Base-by-base conservation (phyloP, 2,113 vertebrate genomes). In the Mesoclemmys tuberculata region DNA sequence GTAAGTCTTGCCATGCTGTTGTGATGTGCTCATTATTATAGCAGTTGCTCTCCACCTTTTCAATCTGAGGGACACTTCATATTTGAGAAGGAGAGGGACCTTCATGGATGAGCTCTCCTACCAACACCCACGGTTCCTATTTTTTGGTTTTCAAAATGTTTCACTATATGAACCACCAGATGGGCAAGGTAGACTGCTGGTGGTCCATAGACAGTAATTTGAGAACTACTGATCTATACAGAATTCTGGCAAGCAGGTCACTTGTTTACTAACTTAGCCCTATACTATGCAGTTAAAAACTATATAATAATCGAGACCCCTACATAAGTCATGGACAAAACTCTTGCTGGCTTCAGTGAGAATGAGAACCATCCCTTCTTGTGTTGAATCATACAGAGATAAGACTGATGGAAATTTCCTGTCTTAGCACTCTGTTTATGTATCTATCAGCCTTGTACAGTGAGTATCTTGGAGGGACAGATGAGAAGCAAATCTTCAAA, bases 1-100 rank as follows among this genome's bases (percentile, higher is more conserved):
- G 99, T 99, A 98, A 99, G 99, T 99, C 78, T 55, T 13, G 27
- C 16, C 54, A 49, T 64, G 12, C 5, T 41, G 2, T 38, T 92
- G 49, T n/a, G 58, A 5, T 83, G 78, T 83, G 14, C 7, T 1
- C 1, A 22, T 74, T 14, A 78, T 71, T 75, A 51, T 84, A 78
- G 19, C 71, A 85, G 1, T 35, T 31, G 35, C 74, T 89, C 56
- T 93, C 7, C 49, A 82, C 22, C 54, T 85, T 91, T 88, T 58
- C 24, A 26, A 80, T 94, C 27, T 82, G 46, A 90, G 61, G 35
- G 80, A 2, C 51, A 22, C 21, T 54, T 93, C 2, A 6, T 87
- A 35, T 44, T 24, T n/a, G n/a, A 31, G 80, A 31, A 41, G 24
- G 51, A 8, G 31, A 46, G 5, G 16, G 10, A 13, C 79, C 41